phyloP scores from a whole-genome alignment of 2,888 invertebrate genomes.

The Polyommatus iphigenia region DNA sequence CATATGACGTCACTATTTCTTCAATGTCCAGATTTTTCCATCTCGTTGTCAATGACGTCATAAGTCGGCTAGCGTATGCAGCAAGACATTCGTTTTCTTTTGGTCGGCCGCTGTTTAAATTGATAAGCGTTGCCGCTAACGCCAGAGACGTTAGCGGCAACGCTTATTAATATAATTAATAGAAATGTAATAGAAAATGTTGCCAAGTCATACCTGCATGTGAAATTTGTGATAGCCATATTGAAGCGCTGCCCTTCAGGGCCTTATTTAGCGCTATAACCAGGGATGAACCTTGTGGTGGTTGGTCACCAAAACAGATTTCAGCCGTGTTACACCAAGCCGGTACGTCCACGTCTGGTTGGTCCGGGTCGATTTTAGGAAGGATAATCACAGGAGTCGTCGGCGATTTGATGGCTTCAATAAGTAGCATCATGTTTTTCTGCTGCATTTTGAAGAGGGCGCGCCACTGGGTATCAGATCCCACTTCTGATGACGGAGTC shows the following conservation, averaged over 20 bases:
- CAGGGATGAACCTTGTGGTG: slow-evolving; percentile 34
- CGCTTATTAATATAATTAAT: no score
- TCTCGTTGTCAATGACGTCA: slow-evolving; percentile 33
- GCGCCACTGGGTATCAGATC: no score
- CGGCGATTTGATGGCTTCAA: no score
- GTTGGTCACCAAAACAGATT: slow-evolving; percentile 36
- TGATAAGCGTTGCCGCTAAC: no score
- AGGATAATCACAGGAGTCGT: no score
- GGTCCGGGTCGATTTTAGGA: slow-evolving; percentile 34
- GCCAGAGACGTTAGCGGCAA: no score
- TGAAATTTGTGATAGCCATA: no score
- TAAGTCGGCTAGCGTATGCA: slow-evolving; percentile 35
- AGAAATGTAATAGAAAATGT: slow-evolving; percentile 37
- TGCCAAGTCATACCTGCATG: slow-evolving; percentile 33
- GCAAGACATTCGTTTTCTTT: slow-evolving; percentile 36
- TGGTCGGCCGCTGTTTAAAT: slow-evolving; percentile 31
- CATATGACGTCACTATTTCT: slow-evolving; percentile 36
- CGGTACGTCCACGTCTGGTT: slow-evolving; percentile 34
- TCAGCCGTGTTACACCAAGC: slow-evolving; percentile 39
- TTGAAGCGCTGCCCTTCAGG: slow-evolving; percentile 36
- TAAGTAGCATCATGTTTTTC: no score
- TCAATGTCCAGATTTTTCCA: slow-evolving; percentile 37
- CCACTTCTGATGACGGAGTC: no score
- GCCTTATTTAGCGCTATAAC: slow-evolving; percentile 38
- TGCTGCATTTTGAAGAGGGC: no score